Conservation (phyloP, 2,888 invertebrate genomes). For the Patella caerulea region DNA sequence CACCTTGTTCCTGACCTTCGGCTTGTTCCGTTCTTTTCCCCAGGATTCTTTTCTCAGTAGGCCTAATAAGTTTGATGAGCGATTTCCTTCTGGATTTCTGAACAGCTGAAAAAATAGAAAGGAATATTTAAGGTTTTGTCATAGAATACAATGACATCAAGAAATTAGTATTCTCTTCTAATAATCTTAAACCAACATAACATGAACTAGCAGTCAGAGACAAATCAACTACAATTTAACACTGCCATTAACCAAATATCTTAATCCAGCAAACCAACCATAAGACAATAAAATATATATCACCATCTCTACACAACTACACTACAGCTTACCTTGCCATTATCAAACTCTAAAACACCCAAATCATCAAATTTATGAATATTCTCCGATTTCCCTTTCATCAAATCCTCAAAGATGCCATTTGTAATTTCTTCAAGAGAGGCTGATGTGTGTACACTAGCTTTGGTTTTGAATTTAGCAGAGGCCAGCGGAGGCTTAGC, state of each 20-base stretch:
- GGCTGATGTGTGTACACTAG: conserved; percentile 35
- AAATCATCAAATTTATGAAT: conserved; percentile 67
- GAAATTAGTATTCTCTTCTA: neutral
- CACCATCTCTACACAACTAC: too few relatives aligned
- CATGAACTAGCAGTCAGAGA: neutral
- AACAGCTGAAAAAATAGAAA: conserved; percentile 33
- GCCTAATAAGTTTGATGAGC: conserved; percentile 61
- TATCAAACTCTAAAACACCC: conserved; percentile 64
- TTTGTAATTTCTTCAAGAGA: conserved; percentile 62
- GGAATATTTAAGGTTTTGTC: neutral
- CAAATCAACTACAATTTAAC: conserved; percentile 5
- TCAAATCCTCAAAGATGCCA: conserved; percentile 63
- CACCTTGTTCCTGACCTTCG: conserved; percentile 56
- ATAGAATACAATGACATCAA: conserved; percentile 1
- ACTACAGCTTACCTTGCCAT: conserved; percentile 50
- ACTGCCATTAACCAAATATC: conserved; percentile 16
- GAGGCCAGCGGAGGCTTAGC: conserved; percentile 43
- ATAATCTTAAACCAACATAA: neutral
- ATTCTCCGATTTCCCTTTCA: conserved; percentile 58
- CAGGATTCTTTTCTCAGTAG: conserved; percentile 56
- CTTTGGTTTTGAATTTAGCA: conserved; percentile 37
- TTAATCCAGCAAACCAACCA: neutral
- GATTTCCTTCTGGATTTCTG: conserved; percentile 50
- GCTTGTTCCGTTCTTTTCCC: conserved; percentile 46
- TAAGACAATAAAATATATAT: too few relatives aligned